Conservation (phyloP, 2,113 vertebrate genomes). For the Raja brachyura region DNA sequence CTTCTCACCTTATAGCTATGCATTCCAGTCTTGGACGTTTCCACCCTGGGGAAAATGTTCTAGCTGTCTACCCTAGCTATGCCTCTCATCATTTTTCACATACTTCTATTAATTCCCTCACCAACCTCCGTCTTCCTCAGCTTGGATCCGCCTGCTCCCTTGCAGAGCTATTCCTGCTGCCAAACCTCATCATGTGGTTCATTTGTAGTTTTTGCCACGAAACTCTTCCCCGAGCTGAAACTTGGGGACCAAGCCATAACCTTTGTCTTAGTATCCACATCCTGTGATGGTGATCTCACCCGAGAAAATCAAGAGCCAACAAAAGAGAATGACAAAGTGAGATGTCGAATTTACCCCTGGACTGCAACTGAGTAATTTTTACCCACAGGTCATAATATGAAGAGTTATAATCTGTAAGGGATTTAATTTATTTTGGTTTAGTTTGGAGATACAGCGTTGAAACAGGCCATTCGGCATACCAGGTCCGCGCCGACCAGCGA, state of each 20-base stretch:
- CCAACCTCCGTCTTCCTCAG: neutral
- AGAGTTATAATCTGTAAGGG: neutral
- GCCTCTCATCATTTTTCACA: no score
- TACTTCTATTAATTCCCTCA: no score
- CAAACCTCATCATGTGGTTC: conserved; percentile 4
- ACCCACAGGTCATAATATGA: neutral
- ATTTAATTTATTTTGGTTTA: neutral
- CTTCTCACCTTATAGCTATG: no score
- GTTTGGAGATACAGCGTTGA: neutral
- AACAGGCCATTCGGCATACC: no score
- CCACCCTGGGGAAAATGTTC: no score
- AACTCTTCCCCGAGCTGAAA: neutral
- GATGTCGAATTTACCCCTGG: neutral
- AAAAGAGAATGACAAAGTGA: neutral
- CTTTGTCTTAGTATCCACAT: neutral
- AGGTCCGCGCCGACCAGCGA: no score
- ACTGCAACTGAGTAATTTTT: neutral
- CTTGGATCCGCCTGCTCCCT: neutral
- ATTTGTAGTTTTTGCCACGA: neutral
- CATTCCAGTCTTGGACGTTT: no score
- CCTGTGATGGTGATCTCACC: neutral
- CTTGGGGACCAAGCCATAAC: neutral
- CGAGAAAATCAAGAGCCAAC: neutral
- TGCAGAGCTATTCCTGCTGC: neutral
- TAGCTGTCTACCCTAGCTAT: no score